phyloP scores from a whole-genome alignment of 2,797 vertebrate genomes.

The Intellagama lesueurii region DNA sequence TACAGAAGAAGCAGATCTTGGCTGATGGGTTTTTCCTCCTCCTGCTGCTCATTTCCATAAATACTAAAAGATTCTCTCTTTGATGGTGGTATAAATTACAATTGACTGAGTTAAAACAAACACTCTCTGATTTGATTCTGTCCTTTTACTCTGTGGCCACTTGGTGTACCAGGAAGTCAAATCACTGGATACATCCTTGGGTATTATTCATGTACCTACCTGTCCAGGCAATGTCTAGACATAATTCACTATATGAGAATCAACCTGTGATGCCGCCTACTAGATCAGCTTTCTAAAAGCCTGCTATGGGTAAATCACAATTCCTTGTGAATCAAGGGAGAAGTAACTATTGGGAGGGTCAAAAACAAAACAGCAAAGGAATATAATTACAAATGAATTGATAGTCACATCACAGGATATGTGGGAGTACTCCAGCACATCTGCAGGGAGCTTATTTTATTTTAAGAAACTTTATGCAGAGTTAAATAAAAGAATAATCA shows the following conservation, averaged over 20 bases:
- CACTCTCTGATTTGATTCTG: conserved; percentile 3
- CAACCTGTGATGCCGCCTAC: neutral
- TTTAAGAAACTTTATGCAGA: neutral
- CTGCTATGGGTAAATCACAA: neutral
- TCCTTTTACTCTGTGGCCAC: neutral
- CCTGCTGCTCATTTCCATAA: neutral
- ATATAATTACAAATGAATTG: neutral
- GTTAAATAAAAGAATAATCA: neutral
- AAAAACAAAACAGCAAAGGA: neutral
- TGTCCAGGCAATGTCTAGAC: neutral
- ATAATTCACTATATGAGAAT: neutral
- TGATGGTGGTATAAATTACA: conserved; percentile 29
- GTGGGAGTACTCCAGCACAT: neutral
- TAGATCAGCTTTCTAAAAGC: neutral
- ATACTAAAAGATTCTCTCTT: conserved; percentile 4
- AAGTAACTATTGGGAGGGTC: neutral
- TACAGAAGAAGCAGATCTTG: conserved; percentile 29
- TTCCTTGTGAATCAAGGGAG: neutral
- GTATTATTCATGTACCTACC: too few relatives aligned
- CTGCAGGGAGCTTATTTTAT: neutral
- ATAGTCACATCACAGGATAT: neutral
- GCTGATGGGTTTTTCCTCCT: neutral
- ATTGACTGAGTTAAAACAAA: conserved; percentile 21
- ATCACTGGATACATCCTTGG: neutral
- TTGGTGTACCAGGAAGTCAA: neutral